A percentile compares a stretch with the other conserved stretches of the same genome.
Evolutionary conservation across 2,888 invertebrate species (phyloP).

Genomic region (Halictus ligatus): DNA sequence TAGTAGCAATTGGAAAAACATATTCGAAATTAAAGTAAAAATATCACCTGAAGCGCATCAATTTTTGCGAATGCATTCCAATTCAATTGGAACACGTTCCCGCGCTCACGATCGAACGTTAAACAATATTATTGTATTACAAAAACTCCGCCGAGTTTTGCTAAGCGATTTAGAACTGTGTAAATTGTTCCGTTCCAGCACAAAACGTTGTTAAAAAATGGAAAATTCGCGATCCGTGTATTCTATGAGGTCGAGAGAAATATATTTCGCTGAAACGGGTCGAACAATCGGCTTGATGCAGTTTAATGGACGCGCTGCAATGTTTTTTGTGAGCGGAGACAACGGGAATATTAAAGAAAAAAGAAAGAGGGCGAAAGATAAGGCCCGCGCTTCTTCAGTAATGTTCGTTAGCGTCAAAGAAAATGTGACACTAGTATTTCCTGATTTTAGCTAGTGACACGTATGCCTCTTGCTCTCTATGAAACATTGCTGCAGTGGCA

Average conservation of each 20-base stretch:
- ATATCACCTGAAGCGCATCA: background rate
- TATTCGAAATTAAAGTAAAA: background rate
- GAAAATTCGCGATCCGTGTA: too few relatives aligned
- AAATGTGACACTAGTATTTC: constrained; percentile 74
- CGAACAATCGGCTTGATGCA: background rate
- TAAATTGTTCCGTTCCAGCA: background rate
- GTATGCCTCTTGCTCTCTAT: constrained; percentile 60
- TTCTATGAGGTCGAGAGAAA: background rate
- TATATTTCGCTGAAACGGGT: background rate
- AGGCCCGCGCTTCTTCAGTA: constrained; percentile 52
- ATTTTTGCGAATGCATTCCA: background rate
- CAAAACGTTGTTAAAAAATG: too few relatives aligned
- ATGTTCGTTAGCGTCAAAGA: constrained; percentile 66
- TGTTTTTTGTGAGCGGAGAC: background rate
- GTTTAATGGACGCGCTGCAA: background rate
- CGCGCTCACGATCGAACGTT: background rate
- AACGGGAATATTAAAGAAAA: constrained; percentile 1
- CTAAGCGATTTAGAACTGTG: background rate
- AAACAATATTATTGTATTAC: background rate
- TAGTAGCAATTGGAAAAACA: background rate
- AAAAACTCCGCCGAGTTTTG: background rate
- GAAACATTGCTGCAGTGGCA: constrained; percentile 68
- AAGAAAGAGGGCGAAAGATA: constrained; percentile 33
- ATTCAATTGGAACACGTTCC: background rate
- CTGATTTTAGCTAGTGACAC: constrained; percentile 66